A percentile compares a stretch with the other conserved stretches of the same genome.
These are phyloP conservation scores for Procavia capensis DNA, from an alignment of 2,113 vertebrate genomes.

Conservation along the genomic window DNA sequence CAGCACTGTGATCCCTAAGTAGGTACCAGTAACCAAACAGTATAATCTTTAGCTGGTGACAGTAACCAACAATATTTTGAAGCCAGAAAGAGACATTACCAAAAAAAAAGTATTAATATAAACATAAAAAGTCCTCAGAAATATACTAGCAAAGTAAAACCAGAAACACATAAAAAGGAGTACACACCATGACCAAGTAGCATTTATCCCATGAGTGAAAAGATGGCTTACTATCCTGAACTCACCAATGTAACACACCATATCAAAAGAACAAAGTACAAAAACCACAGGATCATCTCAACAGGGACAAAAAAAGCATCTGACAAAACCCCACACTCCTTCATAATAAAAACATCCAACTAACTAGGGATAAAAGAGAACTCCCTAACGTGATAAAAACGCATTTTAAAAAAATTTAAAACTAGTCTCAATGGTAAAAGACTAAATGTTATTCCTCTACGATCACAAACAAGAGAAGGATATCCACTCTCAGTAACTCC, in stretches of 20 bases:
- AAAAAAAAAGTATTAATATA: not conserved
- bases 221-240: too few relatives aligned
- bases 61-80: not conserved
- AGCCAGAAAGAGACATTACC: not conserved
- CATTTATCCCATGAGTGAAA: too few relatives aligned
- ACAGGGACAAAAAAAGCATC: too few relatives aligned
- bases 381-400: conserved; percentile 21
- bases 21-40: not conserved
- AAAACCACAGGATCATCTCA: too few relatives aligned
- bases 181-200: not conserved
- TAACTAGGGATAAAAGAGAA: not conserved
- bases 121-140: not conserved
- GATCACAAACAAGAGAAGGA: not conserved
- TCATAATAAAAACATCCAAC: not conserved
- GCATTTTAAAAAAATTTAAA: not conserved
- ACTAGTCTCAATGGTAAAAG: not conserved
- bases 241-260: too few relatives aligned
- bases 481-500: not conserved
- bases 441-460: not conserved
- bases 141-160: conserved; percentile 20
- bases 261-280: too few relatives aligned
- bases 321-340: not conserved
- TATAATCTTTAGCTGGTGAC: not conserved
- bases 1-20: not conserved
- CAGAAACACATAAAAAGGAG: not conserved